These are phyloP conservation scores for Panagrolaimus sp. DNA, from an alignment of 1,140 invertebrate species.

Conservation along the genomic window DNA sequence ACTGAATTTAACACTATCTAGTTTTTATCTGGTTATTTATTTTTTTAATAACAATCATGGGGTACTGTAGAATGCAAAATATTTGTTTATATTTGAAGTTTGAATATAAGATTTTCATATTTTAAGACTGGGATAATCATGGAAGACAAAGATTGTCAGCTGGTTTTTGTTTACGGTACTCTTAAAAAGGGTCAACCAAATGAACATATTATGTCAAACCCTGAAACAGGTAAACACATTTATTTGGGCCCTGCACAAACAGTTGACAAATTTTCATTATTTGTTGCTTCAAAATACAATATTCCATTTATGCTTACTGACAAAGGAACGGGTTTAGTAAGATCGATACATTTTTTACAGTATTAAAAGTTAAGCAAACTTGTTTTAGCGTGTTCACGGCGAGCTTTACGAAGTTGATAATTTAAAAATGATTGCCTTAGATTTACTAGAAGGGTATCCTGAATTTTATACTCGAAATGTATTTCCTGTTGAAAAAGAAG, in stretches of 20 bases:
- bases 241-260: neutral
- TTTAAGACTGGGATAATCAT: no score
- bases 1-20: no score
- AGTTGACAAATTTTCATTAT: neutral
- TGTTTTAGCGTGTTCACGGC: neutral
- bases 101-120: no score
- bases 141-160: neutral
- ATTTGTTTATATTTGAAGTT: no score
- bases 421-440: neutral
- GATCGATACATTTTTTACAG: neutral
- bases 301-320: neutral
- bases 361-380: neutral
- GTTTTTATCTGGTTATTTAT: no score
- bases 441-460: neutral
- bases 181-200: slow-evolving; percentile 4
- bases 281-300: neutral
- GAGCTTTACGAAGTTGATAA: slow-evolving; percentile 7
- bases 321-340: neutral
- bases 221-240: neutral
- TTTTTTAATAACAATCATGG: no score
- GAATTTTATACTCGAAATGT: neutral
- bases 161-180: slow-evolving; percentile 5
- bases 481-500: neutral
- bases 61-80: no score
- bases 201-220: slow-evolving; percentile 1